These are phyloP conservation scores for Melozone crissalis DNA, from an alignment of 2,113 vertebrate genomes.

Conservation along the genomic window DNA sequence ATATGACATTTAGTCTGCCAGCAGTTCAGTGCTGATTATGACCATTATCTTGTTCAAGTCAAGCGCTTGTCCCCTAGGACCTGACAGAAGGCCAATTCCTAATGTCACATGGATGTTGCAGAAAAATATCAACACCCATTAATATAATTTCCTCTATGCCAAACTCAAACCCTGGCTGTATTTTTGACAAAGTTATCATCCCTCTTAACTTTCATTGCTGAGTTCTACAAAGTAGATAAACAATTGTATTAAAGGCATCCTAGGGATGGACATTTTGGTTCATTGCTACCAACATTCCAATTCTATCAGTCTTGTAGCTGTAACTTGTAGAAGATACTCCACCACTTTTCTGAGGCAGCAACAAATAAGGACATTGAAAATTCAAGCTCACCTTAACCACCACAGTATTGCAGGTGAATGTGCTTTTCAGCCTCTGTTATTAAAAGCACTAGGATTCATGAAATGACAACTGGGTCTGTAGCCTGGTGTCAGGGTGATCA, in stretches of 20 bases:
- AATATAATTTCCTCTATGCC: background rate
- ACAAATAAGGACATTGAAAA: background rate
- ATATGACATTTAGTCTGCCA: background rate
- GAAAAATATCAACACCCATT: background rate
- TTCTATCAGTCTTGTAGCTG: background rate
- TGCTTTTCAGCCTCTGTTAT: background rate
- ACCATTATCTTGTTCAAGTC: background rate
- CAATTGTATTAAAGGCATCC: background rate
- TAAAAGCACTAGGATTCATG: background rate
- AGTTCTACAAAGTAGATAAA: background rate
- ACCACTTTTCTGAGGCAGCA: background rate
- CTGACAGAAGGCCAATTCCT: background rate
- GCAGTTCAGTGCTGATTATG: background rate
- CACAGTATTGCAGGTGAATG: background rate
- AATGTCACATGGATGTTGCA: background rate
- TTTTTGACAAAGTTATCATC: background rate
- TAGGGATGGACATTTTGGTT: background rate
- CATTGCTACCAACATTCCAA: background rate
- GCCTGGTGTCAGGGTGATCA: background rate
- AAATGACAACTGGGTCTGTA: background rate
- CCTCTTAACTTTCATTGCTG: background rate
- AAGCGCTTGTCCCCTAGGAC: background rate
- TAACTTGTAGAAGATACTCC: background rate
- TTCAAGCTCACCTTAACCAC: background rate
- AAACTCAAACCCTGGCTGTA: background rate